phyloP scores from a whole-genome alignment of 2,113 vertebrate genomes.

The Malurus cyaneus region DNA sequence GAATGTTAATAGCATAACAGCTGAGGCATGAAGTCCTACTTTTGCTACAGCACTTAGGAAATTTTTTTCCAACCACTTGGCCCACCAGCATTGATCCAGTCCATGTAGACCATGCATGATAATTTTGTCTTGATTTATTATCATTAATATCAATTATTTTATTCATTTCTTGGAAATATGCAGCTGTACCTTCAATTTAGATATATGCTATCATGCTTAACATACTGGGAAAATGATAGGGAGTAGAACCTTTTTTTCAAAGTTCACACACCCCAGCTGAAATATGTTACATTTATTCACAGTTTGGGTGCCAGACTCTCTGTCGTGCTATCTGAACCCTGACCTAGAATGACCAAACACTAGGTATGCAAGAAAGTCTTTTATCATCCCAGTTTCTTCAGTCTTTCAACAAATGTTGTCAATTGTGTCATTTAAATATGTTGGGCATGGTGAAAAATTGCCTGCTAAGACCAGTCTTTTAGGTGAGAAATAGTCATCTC shows the following conservation, averaged over 20 bases:
- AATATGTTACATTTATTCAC: constrained; percentile 19
- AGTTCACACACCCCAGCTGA: neutral
- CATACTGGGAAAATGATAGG: neutral
- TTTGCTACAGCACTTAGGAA: neutral
- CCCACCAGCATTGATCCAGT: neutral
- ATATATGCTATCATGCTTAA: neutral
- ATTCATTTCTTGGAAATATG: neutral
- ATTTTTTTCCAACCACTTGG: neutral
- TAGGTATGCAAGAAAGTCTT: constrained; percentile 13
- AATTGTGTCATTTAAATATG: constrained; percentile 46
- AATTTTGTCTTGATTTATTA: neutral
- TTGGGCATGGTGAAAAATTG: constrained; percentile 21
- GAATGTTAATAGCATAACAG: neutral
- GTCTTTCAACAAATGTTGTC: constrained; percentile 10
- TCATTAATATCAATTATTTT: neutral
- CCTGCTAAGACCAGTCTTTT: neutral
- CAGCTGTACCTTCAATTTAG: neutral
- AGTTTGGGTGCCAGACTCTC: constrained; percentile 37
- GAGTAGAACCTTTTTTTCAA: neutral
- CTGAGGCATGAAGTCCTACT: neutral
- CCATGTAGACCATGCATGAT: neutral
- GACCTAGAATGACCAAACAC: neutral
- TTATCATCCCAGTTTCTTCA: neutral
- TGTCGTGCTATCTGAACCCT: neutral
- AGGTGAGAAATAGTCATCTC: constrained; percentile 29